Conservation (phyloP, 2,797 vertebrate species). For the Bovichtus diacanthus region DNA sequence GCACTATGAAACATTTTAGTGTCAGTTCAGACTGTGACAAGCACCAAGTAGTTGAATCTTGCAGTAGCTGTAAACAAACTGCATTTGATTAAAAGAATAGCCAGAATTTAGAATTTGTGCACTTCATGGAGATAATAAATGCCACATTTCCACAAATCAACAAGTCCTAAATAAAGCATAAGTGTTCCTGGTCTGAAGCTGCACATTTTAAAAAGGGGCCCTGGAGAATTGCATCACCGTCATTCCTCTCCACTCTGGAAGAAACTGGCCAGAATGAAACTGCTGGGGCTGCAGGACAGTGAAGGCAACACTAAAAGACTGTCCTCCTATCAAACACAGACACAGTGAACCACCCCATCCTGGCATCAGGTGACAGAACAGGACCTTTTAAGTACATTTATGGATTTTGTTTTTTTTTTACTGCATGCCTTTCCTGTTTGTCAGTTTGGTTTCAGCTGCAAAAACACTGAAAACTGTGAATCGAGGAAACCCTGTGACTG, state of each 20-base stretch:
- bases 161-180: conserved; percentile 36
- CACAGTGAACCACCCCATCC: neutral
- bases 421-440: conserved; percentile 26
- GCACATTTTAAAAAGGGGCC: conserved; percentile 60
- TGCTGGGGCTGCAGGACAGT: conserved; percentile 15
- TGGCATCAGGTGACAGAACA: conserved; percentile 34
- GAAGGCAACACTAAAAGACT: conserved; percentile 4
- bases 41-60: too few relatives aligned
- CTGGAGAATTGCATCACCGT: conserved; percentile 76
- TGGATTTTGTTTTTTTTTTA: conserved; percentile 6
- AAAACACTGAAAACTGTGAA: conserved; percentile 13
- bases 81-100: neutral
- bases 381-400: neutral
- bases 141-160: neutral
- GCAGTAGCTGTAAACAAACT: too few relatives aligned
- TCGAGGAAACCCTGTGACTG: conserved; percentile 66
- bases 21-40: too few relatives aligned
- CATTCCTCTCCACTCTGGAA: conserved; percentile 72
- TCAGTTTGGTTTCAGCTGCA: conserved; percentile 25
- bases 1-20: neutral
- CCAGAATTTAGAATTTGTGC: neutral
- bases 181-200: conserved; percentile 65
- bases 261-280: conserved; percentile 53
- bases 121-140: neutral
- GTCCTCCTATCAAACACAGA: neutral